Evolutionary conservation across 2,797 vertebrate species (phyloP).

Genomic region (Mormyrus proboscirostris): DNA sequence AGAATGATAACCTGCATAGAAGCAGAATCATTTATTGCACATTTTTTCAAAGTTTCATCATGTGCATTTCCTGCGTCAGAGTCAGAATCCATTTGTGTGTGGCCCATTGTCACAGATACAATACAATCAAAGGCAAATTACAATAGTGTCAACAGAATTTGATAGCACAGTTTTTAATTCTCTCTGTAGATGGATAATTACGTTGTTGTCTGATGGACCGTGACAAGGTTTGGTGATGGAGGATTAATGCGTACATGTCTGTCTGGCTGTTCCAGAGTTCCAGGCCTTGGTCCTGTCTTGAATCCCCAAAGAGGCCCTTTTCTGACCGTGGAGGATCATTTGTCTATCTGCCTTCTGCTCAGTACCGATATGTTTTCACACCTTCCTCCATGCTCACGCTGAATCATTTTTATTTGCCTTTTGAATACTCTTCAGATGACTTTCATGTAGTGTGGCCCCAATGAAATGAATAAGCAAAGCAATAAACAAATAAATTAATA

Average conservation of each 20-base stretch:
- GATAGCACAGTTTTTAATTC: background rate
- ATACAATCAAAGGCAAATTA: background rate
- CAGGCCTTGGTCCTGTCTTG: constrained; percentile 84
- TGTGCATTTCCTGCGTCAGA: background rate
- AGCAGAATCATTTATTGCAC: background rate
- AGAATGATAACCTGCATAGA: background rate
- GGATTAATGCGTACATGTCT: background rate
- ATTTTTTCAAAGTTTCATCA: background rate
- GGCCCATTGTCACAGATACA: background rate
- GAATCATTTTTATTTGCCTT: constrained; percentile 36
- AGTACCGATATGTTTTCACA: constrained; percentile 38
- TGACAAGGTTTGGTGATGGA: background rate
- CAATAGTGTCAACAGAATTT: background rate
- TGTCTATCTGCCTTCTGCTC: constrained; percentile 25
- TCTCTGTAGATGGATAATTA: background rate
- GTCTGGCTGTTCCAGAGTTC: constrained; percentile 70
- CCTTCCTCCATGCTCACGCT: constrained; percentile 26
- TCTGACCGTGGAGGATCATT: constrained; percentile 30
- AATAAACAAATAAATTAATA: constrained; percentile 51
- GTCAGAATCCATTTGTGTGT: background rate
- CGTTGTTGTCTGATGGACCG: background rate
- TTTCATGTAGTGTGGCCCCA: constrained; percentile 24
- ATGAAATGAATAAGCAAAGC: constrained; percentile 35
- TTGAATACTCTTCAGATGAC: constrained; percentile 27
- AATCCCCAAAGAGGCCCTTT: constrained; percentile 39